A percentile compares a stretch with the other conserved stretches of the same genome.
Evolutionary conservation across 2,113 vertebrate species (phyloP).

Genomic region (Spilogale gracilis): DNA sequence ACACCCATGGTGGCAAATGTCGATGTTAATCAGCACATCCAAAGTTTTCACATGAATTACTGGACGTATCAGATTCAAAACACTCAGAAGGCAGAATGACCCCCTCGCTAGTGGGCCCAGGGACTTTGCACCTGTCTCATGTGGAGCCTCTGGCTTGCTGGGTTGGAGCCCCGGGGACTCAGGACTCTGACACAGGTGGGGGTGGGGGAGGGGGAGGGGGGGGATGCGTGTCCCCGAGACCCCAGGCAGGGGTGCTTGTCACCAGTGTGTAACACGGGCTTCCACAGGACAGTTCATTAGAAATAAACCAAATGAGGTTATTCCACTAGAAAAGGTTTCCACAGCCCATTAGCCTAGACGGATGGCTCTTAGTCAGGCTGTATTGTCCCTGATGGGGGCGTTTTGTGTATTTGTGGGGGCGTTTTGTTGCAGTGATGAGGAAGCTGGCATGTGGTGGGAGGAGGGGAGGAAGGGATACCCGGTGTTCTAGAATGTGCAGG

Average conservation of each 20-base stretch:
- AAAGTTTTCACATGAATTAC: accelerated
- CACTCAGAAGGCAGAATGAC: background rate
- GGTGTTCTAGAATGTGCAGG: background rate
- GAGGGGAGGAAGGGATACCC: background rate
- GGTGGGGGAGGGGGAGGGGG: accelerated
- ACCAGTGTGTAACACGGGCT: accelerated
- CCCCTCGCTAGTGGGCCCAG: accelerated
- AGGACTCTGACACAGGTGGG: accelerated
- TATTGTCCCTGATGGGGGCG: accelerated
- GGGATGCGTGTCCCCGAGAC: background rate
- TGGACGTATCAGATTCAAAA: background rate
- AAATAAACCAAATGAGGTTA: background rate
- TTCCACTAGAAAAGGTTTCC: background rate
- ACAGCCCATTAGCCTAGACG: too few relatives aligned
- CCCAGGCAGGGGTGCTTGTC: too few relatives aligned
- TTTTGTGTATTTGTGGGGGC: background rate
- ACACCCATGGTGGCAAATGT: accelerated
- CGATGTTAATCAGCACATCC: background rate
- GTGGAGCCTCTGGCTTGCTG: background rate
- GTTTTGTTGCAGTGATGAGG: background rate
- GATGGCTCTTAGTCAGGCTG: background rate
- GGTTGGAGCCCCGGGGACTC: background rate
- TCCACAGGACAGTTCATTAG: background rate
- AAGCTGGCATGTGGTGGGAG: background rate
- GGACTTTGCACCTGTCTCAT: background rate